Evolutionary conservation across 2,888 invertebrate genomes (phyloP).

Genomic region (Vesta saturnalis): DNA sequence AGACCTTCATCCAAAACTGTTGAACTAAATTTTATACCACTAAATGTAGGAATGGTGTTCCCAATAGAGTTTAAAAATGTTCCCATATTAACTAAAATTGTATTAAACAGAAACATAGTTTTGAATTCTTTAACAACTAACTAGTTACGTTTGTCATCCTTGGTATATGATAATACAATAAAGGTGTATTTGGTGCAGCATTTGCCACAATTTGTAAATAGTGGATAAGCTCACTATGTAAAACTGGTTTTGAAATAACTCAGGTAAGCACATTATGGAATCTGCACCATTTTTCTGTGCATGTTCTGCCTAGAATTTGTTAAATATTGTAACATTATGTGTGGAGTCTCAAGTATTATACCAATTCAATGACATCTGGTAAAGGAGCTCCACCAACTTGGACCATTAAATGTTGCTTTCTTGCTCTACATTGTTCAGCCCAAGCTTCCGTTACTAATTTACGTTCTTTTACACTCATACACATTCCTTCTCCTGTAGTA

Average conservation of each 20-base stretch:
- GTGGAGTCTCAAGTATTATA: conserved; percentile 51
- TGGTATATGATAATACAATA: conserved; percentile 88
- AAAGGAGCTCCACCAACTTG: conserved; percentile 78
- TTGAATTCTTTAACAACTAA: conserved; percentile 64
- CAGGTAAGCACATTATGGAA: conserved; percentile 78
- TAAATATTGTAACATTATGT: neutral
- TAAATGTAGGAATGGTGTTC: conserved; percentile 75
- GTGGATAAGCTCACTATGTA: conserved; percentile 68
- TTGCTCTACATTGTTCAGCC: conserved; percentile 66
- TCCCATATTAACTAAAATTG: conserved; percentile 75
- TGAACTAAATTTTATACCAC: conserved; percentile 86
- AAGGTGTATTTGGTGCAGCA: conserved; percentile 78
- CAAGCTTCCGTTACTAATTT: conserved; percentile 74
- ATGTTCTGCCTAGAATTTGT: conserved; percentile 69
- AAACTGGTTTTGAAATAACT: conserved; percentile 77
- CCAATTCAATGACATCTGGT: conserved; percentile 74
- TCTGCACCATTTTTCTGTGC: conserved; percentile 72
- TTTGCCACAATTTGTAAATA: conserved; percentile 74
- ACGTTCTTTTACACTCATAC: conserved; percentile 73
- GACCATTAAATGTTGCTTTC: conserved; percentile 71
- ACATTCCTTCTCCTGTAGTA: conserved; percentile 80
- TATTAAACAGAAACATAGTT: conserved; percentile 10
- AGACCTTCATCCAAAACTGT: conserved; percentile 75
- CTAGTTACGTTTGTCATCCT: conserved; percentile 75
- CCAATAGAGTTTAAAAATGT: conserved; percentile 73